Base-by-base conservation (phyloP, 2,797 vertebrate species). In the Gymnothorax reevesii region DNA sequence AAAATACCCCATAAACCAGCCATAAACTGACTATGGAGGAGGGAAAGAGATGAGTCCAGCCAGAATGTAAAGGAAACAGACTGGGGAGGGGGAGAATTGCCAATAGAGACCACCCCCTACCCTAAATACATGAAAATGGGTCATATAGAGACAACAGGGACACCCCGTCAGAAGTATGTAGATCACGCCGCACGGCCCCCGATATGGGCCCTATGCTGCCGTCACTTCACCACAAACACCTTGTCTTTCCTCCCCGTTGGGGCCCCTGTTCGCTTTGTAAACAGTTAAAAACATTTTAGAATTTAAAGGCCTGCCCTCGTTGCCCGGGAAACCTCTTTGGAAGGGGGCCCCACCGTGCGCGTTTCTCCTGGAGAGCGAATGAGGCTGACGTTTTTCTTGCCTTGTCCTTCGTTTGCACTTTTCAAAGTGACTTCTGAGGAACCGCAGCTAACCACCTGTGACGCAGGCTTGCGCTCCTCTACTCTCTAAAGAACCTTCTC, bases 281-380 rank as follows among this genome's bases (percentile, higher is more conserved):
- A 80, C 17, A 69, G 49, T 66, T 69, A 57, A 92, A 57, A 92
- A 92, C 93, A 93, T 93, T 94, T 94, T 94, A 91, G 92, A 93
- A 94, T 93, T 92, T 94, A 85, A 94, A 22, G 89, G 91, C 87
- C 90, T 91, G 27, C 87, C 83, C 55, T 57, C 89, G 95, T 95
- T 94, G 92, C 94, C 92, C 93, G 33, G 90, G 93, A 92, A 95
- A 95, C 94, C 89, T 87, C 88, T 87, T 88, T 87, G 88, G 75
- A 54, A 90, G 90, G 85, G 22, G 88, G 55, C 69, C 82, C 88
- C 87, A 85, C 90, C 90, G 91, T 0, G 13, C 83, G 52, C 59
- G 82, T 88, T 85, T 86, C 90, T 90, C 91, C 90, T 79, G 88
- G 27, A 83, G 88, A 73, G 83, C 90, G 89, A 79, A 57, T 83